These are phyloP conservation scores for Chaetodon trifasciatus DNA, from an alignment of 2,797 vertebrate genomes.

Conservation along the genomic window DNA sequence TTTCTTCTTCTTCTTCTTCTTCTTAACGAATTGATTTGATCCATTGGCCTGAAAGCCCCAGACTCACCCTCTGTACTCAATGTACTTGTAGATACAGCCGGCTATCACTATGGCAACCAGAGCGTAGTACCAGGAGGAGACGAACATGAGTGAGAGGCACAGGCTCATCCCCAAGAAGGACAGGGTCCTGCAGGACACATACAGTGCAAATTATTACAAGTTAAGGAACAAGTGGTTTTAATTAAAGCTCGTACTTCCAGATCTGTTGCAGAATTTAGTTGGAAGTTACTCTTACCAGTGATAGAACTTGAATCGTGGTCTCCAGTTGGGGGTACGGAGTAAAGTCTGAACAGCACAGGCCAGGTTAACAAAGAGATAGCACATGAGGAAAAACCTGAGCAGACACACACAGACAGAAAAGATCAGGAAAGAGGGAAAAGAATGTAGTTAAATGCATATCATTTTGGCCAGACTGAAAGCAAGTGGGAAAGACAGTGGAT, in stretches of 20 bases:
- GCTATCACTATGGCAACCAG: conserved; percentile 93
- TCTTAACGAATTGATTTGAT: no score
- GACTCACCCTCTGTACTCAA: conserved; percentile 97
- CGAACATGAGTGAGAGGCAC: conserved; percentile 96
- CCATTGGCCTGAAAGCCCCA: no score
- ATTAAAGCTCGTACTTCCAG: background rate
- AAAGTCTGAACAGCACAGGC: conserved; percentile 96
- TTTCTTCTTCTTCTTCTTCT: no score
- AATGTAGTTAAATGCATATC: background rate
- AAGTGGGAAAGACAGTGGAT: no score
- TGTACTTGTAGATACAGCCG: conserved; percentile 97
- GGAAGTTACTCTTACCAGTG: conserved; percentile 85
- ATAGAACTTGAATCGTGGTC: conserved; percentile 96
- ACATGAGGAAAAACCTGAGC: conserved; percentile 97
- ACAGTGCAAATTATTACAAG: background rate
- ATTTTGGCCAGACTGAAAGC: background rate
- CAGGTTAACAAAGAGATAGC: conserved; percentile 97
- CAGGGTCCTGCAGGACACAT: conserved; percentile 86
- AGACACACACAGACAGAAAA: background rate
- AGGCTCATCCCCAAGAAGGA: conserved; percentile 98
- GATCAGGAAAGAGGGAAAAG: background rate
- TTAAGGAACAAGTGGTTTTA: background rate
- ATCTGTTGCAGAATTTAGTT: background rate
- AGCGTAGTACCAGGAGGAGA: conserved; percentile 97
- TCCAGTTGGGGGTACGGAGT: conserved; percentile 95